A percentile compares a stretch with the other conserved stretches of the same genome.
Conservation (phyloP, 2,888 invertebrate species). For the Morpho achilles region DNA sequence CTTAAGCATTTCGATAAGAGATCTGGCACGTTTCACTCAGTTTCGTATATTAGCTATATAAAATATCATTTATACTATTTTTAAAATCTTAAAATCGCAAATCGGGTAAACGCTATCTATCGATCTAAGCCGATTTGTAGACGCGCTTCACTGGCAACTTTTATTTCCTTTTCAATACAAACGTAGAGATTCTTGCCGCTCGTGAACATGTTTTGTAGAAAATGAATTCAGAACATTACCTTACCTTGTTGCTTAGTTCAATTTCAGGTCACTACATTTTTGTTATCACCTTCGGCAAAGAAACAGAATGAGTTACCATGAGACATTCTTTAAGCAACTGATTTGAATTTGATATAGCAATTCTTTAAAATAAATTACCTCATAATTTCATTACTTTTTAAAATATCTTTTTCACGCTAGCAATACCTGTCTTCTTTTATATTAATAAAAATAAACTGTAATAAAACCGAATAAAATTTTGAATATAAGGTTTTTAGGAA, state of each 20-base stretch:
- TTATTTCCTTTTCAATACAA: constrained; percentile 41
- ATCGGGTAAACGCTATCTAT: constrained; percentile 19
- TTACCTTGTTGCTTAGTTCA: constrained; percentile 8
- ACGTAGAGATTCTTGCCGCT: constrained; percentile 17
- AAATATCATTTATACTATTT: constrained; percentile 7
- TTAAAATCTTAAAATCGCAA: constrained; percentile 8
- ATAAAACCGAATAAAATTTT: no score
- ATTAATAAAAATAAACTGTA: no score
- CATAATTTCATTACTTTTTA: not conserved
- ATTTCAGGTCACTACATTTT: constrained; percentile 13
- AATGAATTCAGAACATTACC: constrained; percentile 20
- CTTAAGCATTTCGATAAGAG: not conserved
- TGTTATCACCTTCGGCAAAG: not conserved
- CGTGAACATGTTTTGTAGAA: constrained; percentile 22
- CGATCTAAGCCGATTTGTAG: constrained; percentile 37
- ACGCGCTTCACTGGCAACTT: constrained; percentile 34
- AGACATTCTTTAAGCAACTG: not conserved
- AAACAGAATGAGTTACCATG: constrained; percentile 3
- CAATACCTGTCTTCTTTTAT: no score
- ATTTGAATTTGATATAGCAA: constrained; percentile 12
- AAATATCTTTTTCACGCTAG: no score
- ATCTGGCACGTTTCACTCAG: not conserved
- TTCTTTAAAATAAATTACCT: not conserved
- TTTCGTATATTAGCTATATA: not conserved
- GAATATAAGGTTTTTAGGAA: no score